Evolutionary conservation across 2,888 invertebrate species (phyloP), one percentile per base, ranked within the genome.

Genomic region (Tryphoninae sp.): DNA sequence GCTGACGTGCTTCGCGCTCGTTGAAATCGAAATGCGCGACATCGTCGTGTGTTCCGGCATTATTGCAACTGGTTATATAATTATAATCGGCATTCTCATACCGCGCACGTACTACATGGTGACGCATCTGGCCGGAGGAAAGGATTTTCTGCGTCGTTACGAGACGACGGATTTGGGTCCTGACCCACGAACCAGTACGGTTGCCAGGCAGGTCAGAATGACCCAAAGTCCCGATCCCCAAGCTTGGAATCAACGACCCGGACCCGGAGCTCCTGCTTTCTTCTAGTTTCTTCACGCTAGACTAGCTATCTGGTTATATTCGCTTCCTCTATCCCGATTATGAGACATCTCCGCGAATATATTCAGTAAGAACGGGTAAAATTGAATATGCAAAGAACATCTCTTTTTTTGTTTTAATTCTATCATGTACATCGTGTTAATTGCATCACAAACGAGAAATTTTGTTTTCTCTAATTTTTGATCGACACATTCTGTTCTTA

Each of bases 91-190:
- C 0, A 93, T 96, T n/a, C 94, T 96, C 84, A 94, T 95, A 87
- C 95, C 96, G 0, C 92, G 95, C 69, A 95, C 95, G 0, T 96
- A 95, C 86, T 92, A 95, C 78, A 95, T 96, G 93, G 94, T 95
- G 3, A 93, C 94, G 1, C 94, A 95, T 33, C 93, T 94, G 26
- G 94, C 94, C 23, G 92, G 94, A 22, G 94, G 95, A 59, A 94
- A 95, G 84, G 81, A 87, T 22, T 75, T 87, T 7, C 80, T 81
- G 1, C 87, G 84, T 2, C 87, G 88, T 75, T 89, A 89, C 73
- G 87, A 89, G 59, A 80, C 86, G 1, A 82, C 86, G 0, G 89
- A 90, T 72, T 76, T 89, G 13, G 84, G 84, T 2, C 80, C 86
- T 0, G 90, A 91, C 83, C 88, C 88, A 0, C 87, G 90, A 82